Evolutionary conservation across 2,113 vertebrate species (phyloP).

Genomic region (Petroica traversi): DNA sequence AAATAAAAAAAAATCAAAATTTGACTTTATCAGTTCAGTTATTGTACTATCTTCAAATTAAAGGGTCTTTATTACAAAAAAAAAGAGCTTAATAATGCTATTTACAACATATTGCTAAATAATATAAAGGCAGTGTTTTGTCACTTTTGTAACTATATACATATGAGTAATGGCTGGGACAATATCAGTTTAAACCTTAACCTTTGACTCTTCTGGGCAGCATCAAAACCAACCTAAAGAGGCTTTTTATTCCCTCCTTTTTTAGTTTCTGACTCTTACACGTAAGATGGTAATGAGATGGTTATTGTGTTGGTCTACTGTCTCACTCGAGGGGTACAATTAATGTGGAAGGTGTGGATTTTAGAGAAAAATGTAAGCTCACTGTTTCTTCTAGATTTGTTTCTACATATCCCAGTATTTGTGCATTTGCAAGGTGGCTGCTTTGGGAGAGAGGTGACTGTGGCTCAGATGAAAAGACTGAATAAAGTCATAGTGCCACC

Average conservation of each 20-base stretch:
- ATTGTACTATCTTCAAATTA: conserved; percentile 87
- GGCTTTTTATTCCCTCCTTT: neutral
- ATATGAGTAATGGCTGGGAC: conserved; percentile 81
- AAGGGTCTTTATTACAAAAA: conserved; percentile 91
- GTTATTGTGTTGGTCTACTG: neutral
- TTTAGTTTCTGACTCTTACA: conserved; percentile 22
- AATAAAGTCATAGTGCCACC: conserved; percentile 59
- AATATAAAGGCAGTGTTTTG: conserved; percentile 95
- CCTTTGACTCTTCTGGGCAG: conserved; percentile 76
- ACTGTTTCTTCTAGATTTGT: conserved; percentile 35
- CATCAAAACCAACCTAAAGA: conserved; percentile 63
- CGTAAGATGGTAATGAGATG: conserved; percentile 38
- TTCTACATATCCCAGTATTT: conserved; percentile 38
- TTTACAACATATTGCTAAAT: conserved; percentile 99
- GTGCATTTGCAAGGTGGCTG: conserved; percentile 50
- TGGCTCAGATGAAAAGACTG: conserved; percentile 68
- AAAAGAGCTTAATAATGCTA: conserved; percentile 91
- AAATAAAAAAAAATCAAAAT: conserved; percentile 82
- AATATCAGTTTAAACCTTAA: conserved; percentile 68
- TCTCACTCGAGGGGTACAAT: neutral
- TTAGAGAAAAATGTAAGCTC: conserved; percentile 35
- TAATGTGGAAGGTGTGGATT: conserved; percentile 49
- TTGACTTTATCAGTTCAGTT: conserved; percentile 83
- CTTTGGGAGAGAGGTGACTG: conserved; percentile 65
- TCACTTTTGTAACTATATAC: conserved; percentile 89